These are phyloP conservation scores for Ecdyonurus torrentis DNA, from an alignment of 2,888 invertebrate species.

Conservation along the genomic window DNA sequence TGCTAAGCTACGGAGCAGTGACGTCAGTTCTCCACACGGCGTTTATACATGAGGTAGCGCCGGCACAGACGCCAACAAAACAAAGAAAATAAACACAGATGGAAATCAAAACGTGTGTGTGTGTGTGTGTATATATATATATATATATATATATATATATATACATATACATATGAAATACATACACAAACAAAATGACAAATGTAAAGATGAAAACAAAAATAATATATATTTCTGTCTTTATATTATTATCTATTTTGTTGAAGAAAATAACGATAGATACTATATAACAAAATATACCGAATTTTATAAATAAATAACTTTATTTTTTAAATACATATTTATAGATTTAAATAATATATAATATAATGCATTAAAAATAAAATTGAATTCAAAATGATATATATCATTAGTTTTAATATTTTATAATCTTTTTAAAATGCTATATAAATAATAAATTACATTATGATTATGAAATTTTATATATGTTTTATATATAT, in stretches of 20 bases:
- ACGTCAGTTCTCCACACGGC: background rate
- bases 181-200: slow-evolving; percentile 7
- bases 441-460: too few relatives aligned
- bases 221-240: slow-evolving; percentile 10
- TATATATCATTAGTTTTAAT: too few relatives aligned
- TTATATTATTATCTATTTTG: slow-evolving; percentile 2
- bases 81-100: background rate
- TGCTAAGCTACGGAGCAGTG: background rate
- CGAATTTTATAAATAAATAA: too few relatives aligned
- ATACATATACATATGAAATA: slow-evolving; percentile 10
- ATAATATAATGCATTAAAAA: too few relatives aligned
- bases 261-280: background rate
- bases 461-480: too few relatives aligned
- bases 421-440: too few relatives aligned
- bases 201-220: slow-evolving; percentile 10
- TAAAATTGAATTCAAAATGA: too few relatives aligned
- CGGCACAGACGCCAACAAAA: background rate
- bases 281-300: too few relatives aligned
- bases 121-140: slow-evolving; percentile 9
- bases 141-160: slow-evolving; percentile 11
- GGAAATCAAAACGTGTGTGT: slow-evolving; percentile 5
- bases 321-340: too few relatives aligned
- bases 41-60: background rate
- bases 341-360: too few relatives aligned
- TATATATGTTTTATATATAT: too few relatives aligned